Conservation (phyloP, 1,140 invertebrate genomes). For the Bombus turneri region DNA sequence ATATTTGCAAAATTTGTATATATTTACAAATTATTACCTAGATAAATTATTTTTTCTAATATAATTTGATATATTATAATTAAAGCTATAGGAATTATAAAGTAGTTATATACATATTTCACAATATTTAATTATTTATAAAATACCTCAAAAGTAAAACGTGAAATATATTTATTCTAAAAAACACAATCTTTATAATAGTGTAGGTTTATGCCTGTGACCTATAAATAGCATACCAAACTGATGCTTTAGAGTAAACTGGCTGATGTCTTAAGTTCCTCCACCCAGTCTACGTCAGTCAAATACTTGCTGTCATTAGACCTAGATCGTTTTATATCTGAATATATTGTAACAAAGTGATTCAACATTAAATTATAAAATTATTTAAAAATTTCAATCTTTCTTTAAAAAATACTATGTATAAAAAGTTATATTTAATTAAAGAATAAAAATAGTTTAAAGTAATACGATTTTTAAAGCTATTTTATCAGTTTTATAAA, state of each 20-base stretch:
- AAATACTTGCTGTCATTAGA: slow-evolving; percentile 77
- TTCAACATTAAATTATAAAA: neutral
- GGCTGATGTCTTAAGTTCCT: slow-evolving; percentile 72
- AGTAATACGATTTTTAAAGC: slow-evolving; percentile 2
- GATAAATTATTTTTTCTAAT: neutral
- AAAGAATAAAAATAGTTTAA: neutral
- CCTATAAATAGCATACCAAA: slow-evolving; percentile 78
- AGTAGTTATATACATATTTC: slow-evolving; percentile 1
- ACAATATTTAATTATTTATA: slow-evolving; percentile 26
- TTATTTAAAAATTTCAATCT: neutral
- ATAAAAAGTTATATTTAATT: neutral
- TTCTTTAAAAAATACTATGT: slow-evolving; percentile 19
- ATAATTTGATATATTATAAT: slow-evolving; percentile 9
- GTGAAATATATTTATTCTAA: slow-evolving; percentile 53
- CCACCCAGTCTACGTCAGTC: slow-evolving; percentile 75
- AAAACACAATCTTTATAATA: slow-evolving; percentile 66
- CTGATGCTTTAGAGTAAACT: slow-evolving; percentile 73
- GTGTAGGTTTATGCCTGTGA: slow-evolving; percentile 72
- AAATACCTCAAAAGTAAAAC: slow-evolving; percentile 20
- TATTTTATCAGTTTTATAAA: slow-evolving; percentile 49
- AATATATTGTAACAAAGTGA: slow-evolving; percentile 16
- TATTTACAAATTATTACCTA: neutral
- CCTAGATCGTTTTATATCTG: slow-evolving; percentile 49
- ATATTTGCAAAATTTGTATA: neutral
- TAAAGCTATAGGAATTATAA: neutral